These are phyloP conservation scores for Melanostoma scalare DNA, from an alignment of 2,888 invertebrate species.

Conservation along the genomic window DNA sequence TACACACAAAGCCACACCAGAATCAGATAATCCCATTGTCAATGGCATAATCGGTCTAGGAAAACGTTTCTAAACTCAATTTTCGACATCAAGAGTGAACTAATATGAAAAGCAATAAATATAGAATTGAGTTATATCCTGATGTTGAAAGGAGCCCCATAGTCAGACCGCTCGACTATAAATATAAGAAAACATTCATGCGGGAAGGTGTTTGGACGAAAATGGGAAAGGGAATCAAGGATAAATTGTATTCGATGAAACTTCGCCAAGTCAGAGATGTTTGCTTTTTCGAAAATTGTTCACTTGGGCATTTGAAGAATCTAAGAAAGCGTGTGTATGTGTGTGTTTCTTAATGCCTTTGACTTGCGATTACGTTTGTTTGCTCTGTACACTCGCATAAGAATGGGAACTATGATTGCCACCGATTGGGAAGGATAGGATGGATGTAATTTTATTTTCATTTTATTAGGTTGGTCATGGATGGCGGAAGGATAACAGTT, in stretches of 20 bases:
- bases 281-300: slow-evolving; percentile 51
- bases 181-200: slow-evolving; percentile 12
- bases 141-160: slow-evolving; percentile 45
- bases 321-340: neutral
- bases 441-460: neutral
- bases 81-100: slow-evolving; percentile 70
- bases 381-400: slow-evolving; percentile 36
- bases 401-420: slow-evolving; percentile 52
- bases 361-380: slow-evolving; percentile 63
- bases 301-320: slow-evolving; percentile 25
- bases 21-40: slow-evolving; percentile 72
- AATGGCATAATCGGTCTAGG: slow-evolving; percentile 49
- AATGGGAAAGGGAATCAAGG: slow-evolving; percentile 27
- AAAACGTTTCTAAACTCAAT: slow-evolving; percentile 65
- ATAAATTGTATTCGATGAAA: slow-evolving; percentile 68
- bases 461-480: no score
- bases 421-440: neutral
- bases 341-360: slow-evolving; percentile 42
- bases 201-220: neutral
- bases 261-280: slow-evolving; percentile 66
- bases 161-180: neutral
- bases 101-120: slow-evolving; percentile 73
- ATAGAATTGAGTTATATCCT: slow-evolving; percentile 68
- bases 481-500: no score
- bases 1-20: slow-evolving; percentile 45